Evolutionary conservation across 2,113 vertebrate genomes (phyloP).

Genomic region (Plecturocebus donacophilus): DNA sequence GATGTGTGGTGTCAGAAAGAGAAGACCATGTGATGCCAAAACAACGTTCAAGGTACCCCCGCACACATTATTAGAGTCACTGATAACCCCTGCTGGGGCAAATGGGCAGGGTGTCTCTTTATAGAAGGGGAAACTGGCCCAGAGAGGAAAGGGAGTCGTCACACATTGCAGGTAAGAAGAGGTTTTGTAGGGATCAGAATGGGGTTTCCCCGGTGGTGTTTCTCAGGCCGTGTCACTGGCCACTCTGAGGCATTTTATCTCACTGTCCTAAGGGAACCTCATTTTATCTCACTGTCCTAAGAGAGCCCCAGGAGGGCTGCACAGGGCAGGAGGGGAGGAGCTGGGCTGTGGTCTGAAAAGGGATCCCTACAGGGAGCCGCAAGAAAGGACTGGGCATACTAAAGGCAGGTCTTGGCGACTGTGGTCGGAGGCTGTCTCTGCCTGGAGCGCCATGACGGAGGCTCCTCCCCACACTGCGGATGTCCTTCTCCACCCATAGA

Average conservation of each 20-base stretch:
- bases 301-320: not conserved
- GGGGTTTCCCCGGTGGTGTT: not conserved
- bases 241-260: not conserved
- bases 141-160: not conserved
- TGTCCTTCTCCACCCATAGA: not conserved
- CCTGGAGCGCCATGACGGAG: too few species aligned
- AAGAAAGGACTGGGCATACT: not conserved
- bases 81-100: not conserved
- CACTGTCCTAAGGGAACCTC: not conserved
- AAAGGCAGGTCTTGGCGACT: too few species aligned
- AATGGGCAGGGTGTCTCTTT: not conserved
- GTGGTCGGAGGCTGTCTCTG: not conserved
- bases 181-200: not conserved
- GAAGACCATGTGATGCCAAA: too few species aligned
- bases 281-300: not conserved
- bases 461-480: not conserved
- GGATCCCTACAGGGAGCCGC: not conserved
- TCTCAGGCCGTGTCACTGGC: too few species aligned
- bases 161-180: fast-evolving
- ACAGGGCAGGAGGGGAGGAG: too few species aligned
- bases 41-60: not conserved
- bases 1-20: not conserved
- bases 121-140: not conserved
- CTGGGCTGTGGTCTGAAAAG: not conserved
- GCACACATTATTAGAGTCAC: not conserved